These are phyloP conservation scores for Zaprionus tsacasi DNA, from an alignment of 1,140 invertebrate species.

Conservation along the genomic window DNA sequence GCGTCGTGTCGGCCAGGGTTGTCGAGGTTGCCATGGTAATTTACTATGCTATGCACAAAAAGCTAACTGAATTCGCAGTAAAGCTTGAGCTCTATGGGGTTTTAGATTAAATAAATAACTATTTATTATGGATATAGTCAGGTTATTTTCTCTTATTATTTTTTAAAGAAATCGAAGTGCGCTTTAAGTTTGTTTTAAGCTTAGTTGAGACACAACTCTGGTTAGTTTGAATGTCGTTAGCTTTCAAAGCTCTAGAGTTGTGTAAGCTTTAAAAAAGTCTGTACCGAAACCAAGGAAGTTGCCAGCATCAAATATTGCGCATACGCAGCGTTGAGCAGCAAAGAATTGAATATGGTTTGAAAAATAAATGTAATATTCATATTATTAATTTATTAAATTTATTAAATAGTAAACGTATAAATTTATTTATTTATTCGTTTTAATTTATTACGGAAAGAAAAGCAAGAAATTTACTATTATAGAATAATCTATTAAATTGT, in stretches of 20 bases:
- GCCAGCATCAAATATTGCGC: conserved; percentile 30
- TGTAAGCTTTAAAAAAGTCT: conserved; percentile 10
- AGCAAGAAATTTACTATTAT: too few relatives aligned
- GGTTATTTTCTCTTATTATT: not conserved
- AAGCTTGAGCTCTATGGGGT: not conserved
- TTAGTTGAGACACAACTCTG: conserved; percentile 15
- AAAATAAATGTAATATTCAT: not conserved
- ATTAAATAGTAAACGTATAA: too few relatives aligned
- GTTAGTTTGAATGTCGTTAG: conserved; percentile 10
- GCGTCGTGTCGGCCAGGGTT: conserved; percentile 32
- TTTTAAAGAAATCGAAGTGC: not conserved
- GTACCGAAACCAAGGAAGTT: conserved; percentile 25
- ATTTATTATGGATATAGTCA: not conserved
- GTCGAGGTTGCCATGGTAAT: conserved; percentile 6
- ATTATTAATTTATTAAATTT: not conserved
- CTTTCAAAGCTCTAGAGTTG: conserved; percentile 22
- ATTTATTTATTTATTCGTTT: too few relatives aligned
- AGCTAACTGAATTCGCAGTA: not conserved
- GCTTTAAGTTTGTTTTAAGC: conserved; percentile 26
- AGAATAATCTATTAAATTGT: too few relatives aligned
- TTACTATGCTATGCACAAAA: not conserved
- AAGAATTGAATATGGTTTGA: not conserved
- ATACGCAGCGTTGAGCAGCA: conserved; percentile 17
- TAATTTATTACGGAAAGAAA: too few relatives aligned
- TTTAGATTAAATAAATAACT: not conserved